Evolutionary conservation across 2,113 vertebrate species (phyloP), one percentile per base, ranked within the genome.

Genomic region (Amphilophus citrinellus): DNA sequence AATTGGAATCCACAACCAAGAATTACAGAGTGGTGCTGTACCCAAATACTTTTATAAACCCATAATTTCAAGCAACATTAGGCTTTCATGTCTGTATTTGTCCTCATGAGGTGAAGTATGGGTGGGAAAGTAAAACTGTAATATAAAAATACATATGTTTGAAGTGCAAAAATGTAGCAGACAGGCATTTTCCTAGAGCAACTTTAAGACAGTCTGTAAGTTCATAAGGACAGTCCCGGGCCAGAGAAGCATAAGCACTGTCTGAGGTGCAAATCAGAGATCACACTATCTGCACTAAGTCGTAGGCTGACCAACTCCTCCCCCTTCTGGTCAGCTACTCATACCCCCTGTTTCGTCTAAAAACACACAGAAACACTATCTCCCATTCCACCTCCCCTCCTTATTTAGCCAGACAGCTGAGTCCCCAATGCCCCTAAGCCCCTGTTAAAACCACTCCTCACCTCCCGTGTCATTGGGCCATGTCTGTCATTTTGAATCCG

Each of bases 401-500:
- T 90, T 32, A 78, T 92, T 85, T 78, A 90, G 88, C 82, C 88
- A 89, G 89, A 92, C 94, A 92, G 81, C 18, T 7, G 89, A 77
- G 88, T 91, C 92, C 86, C 87, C 79, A 77, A 84, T 92, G 91
- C 86, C 93, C 93, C 83, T 91, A 91, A 91, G 90, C 90, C 84
- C 85, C 86, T 88, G 92, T 89, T 93, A 82, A 84, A 94, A 88
- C 90, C 91, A 92, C 93, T 91, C 90, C 91, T 92, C 91, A 92
- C 94, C 94, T 94, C 94, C 95, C 93, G 93, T 96, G 93, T 95
- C 92, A 95, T 92, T 84, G 87, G 92, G 95, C 93, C 94, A 93
- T 93, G 96, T 96, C 97, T 96, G 95, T 94, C 92, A 93, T 93
- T 94, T 94, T 94, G 83, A 95, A 94, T 93, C 91, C 89, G 13